A percentile compares a stretch with the other conserved stretches of the same genome.
phyloP scores from a whole-genome alignment of 2,888 invertebrate genomes.

The Amblyjoppa proteus region DNA sequence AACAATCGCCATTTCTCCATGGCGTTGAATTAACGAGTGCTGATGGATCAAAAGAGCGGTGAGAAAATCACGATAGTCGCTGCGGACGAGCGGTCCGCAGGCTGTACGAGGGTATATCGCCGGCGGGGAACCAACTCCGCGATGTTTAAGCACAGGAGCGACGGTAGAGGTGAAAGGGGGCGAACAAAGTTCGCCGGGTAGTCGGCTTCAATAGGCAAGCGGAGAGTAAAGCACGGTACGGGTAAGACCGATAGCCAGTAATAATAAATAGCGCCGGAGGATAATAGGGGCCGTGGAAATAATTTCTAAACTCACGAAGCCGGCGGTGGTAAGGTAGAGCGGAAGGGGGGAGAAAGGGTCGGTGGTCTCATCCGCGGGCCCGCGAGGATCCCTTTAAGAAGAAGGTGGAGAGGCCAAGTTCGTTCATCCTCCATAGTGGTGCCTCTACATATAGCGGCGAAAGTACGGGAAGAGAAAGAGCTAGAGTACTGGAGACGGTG shows the following conservation, averaged over 20 bases:
- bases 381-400: slow-evolving; percentile 43
- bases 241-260: slow-evolving; percentile 77
- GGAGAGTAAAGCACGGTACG: slow-evolving; percentile 35
- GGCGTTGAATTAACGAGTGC: slow-evolving; percentile 11
- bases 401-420: slow-evolving; percentile 60
- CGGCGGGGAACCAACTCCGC: neutral
- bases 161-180: neutral
- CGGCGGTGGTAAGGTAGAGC: slow-evolving; percentile 5
- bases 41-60: slow-evolving; percentile 40
- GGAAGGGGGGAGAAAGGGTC: neutral
- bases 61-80: neutral
- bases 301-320: slow-evolving; percentile 72
- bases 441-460: slow-evolving; percentile 28
- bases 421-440: slow-evolving; percentile 57
- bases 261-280: slow-evolving; percentile 81
- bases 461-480: slow-evolving; percentile 57
- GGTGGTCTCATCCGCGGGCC: slow-evolving; percentile 48
- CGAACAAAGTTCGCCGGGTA: slow-evolving; percentile 62
- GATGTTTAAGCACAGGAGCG: slow-evolving; percentile 24
- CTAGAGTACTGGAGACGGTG: slow-evolving; percentile 40
- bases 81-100: neutral
- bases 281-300: slow-evolving; percentile 74
- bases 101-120: slow-evolving; percentile 2
- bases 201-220: slow-evolving; percentile 62
- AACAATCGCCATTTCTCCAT: neutral